Evolutionary conservation across 2,113 vertebrate genomes (phyloP).

Genomic region (Erythrocercus mccallii): DNA sequence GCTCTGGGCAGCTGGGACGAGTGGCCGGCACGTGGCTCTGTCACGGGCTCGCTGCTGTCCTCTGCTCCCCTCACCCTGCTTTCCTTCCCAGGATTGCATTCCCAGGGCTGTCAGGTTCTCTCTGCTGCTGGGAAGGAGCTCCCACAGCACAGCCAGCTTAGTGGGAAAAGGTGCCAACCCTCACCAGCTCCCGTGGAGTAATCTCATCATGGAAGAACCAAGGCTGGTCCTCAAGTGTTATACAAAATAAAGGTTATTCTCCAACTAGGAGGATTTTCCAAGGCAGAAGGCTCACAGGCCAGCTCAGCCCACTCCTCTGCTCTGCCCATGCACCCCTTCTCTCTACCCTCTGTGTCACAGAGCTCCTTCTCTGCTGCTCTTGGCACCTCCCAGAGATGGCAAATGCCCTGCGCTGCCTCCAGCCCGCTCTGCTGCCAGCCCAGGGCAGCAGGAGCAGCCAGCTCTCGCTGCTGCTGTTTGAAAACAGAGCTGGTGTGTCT

Average conservation of each 20-base stretch:
- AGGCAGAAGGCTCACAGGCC: not conserved
- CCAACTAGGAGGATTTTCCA: fast-evolving
- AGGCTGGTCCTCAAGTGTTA: no score
- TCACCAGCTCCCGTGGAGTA: fast-evolving
- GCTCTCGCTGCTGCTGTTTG: fast-evolving
- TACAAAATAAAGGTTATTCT: not conserved
- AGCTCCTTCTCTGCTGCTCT: no score
- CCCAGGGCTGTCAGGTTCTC: fast-evolving
- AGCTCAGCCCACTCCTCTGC: not conserved
- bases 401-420: not conserved
- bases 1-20: fast-evolving
- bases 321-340: not conserved
- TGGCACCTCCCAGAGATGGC: fast-evolving
- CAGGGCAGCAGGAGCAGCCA: no score
- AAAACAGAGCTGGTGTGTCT: not conserved
- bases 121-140: not conserved
- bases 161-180: fast-evolving
- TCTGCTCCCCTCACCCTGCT: fast-evolving
- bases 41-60: fast-evolving
- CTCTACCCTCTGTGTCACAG: not conserved
- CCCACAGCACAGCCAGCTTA: fast-evolving
- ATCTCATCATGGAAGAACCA: fast-evolving
- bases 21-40: fast-evolving
- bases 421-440: no score
- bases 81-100: fast-evolving